phyloP scores from a whole-genome alignment of 2,888 invertebrate species.

The Carabus problematicus region DNA sequence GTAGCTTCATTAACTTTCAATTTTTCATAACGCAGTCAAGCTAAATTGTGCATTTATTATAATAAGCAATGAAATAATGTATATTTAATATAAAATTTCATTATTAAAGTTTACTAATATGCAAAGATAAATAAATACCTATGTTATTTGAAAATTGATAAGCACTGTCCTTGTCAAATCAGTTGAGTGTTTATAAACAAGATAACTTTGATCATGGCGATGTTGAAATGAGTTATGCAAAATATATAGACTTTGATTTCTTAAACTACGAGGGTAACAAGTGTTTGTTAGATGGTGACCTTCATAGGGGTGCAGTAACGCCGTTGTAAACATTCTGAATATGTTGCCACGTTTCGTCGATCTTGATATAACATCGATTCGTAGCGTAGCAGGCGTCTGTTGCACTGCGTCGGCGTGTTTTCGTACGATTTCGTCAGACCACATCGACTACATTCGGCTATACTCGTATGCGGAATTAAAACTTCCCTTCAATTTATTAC shows the following conservation, averaged over 20 bases:
- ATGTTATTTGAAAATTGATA: slow-evolving; percentile 10
- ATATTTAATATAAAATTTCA: too few species aligned
- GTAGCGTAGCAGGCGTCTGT: slow-evolving; percentile 19
- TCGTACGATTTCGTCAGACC: slow-evolving; percentile 7
- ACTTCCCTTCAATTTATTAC: too few species aligned
- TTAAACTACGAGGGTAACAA: slow-evolving; percentile 33
- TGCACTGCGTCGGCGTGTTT: slow-evolving; percentile 16
- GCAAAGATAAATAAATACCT: neutral
- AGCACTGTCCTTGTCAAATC: slow-evolving; percentile 3
- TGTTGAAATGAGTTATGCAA: slow-evolving; percentile 24
- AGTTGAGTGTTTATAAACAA: slow-evolving; percentile 27
- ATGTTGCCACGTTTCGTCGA: slow-evolving; percentile 2
- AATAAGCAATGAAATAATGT: neutral
- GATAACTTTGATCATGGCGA: slow-evolving; percentile 7
- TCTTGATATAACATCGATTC: slow-evolving; percentile 31
- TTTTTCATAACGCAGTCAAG: slow-evolving; percentile 5
- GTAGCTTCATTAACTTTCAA: neutral
- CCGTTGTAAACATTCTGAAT: neutral
- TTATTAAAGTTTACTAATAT: too few species aligned
- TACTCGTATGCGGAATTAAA: neutral
- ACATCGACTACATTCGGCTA: slow-evolving; percentile 1
- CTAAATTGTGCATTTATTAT: slow-evolving; percentile 12
- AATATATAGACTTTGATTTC: slow-evolving; percentile 25
- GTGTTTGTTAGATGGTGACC: slow-evolving; percentile 21
- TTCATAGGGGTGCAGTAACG: neutral